Conservation (phyloP, 1,140 invertebrate species). For the Drosophila punjabiensis region DNA sequence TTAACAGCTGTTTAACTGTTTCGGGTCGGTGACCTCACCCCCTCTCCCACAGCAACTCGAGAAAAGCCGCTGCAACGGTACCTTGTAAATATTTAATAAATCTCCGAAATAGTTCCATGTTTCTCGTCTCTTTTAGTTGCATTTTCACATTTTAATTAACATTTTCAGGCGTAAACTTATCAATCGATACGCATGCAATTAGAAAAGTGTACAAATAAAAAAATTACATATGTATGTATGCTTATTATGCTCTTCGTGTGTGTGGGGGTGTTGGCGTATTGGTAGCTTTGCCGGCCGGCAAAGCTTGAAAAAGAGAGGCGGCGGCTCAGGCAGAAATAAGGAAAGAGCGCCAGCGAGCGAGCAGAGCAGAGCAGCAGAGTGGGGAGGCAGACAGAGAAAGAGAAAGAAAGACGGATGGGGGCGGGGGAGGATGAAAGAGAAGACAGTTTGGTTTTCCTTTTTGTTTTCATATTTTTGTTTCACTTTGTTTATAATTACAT, state of each 20-base stretch:
- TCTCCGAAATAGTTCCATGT: conserved; percentile 11
- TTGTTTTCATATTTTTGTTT: conserved; percentile 82
- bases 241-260: conserved; percentile 19
- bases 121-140: conserved; percentile 49
- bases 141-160: conserved; percentile 81
- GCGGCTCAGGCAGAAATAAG: conserved; percentile 6
- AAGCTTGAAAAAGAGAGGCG: conserved; percentile 24
- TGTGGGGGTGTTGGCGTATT: conserved; percentile 10
- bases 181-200: conserved; percentile 73
- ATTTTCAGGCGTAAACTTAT: conserved; percentile 72
- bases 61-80: conserved; percentile 26
- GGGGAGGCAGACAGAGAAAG: conserved; percentile 10
- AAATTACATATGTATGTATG: conserved; percentile 35
- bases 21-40: conserved; percentile 19
- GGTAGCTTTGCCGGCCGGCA: conserved; percentile 65
- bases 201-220: conserved; percentile 69
- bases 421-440: conserved; percentile 38
- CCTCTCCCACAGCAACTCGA: neutral
- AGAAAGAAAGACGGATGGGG: neutral
- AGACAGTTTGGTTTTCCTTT: conserved; percentile 74
- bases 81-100: conserved; percentile 1
- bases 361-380: conserved; percentile 21
- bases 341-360: conserved; percentile 18
- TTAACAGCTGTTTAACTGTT: conserved; percentile 25
- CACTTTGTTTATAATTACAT: conserved; percentile 82